Conservation (phyloP, 1,140 invertebrate genomes). For the Microplitis mediator region DNA sequence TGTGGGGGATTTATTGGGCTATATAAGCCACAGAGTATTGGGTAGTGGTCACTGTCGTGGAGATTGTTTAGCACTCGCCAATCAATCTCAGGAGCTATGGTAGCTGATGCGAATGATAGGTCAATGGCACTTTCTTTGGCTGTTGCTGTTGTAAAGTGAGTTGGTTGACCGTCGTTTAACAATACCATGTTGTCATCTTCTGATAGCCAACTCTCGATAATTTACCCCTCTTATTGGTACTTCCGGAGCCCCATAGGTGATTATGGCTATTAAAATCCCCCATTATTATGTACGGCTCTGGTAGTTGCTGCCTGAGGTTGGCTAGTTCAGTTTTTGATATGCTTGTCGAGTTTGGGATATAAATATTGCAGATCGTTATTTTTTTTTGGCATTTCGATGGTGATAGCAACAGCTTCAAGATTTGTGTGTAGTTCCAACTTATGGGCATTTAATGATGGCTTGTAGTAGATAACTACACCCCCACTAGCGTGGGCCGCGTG, state of each 20-base stretch:
- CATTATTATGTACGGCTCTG: constrained; percentile 40
- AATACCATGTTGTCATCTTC: constrained; percentile 31
- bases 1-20: no score
- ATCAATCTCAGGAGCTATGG: constrained; percentile 27
- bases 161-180: constrained; percentile 29
- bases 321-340: constrained; percentile 30
- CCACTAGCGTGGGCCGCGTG: constrained; percentile 34
- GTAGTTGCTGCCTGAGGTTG: constrained; percentile 40
- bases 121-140: constrained; percentile 1
- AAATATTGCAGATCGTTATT: constrained; percentile 41
- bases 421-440: constrained; percentile 33
- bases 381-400: constrained; percentile 26
- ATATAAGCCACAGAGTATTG: no score
- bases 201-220: constrained; percentile 33
- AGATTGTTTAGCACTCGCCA: not conserved
- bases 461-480: constrained; percentile 39
- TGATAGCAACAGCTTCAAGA: constrained; percentile 37
- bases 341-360: constrained; percentile 36
- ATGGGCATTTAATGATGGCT: constrained; percentile 26
- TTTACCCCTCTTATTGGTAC: constrained; percentile 39
- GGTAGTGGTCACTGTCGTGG: no score
- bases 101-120: not conserved
- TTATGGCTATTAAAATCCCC: constrained; percentile 48
- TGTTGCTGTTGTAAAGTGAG: not conserved
- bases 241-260: constrained; percentile 39